phyloP scores from a whole-genome alignment of 2,888 invertebrate genomes.

The Ichneumoninae sp. region DNA sequence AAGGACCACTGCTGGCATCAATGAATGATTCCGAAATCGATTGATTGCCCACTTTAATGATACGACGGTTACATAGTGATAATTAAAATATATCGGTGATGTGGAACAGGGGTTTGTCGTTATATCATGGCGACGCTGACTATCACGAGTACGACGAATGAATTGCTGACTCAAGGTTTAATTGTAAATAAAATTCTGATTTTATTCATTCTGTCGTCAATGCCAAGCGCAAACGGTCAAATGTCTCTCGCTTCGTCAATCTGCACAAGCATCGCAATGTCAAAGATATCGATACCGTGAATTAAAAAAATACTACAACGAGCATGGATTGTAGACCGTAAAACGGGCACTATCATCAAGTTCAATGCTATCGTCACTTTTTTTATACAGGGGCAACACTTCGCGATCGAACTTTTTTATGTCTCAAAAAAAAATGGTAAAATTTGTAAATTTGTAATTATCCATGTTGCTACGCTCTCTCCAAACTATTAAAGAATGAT shows the following conservation, averaged over 20 bases:
- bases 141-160: not conserved
- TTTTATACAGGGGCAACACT: not conserved
- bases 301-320: slow-evolving; percentile 14
- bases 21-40: slow-evolving; percentile 63
- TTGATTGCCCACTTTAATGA: slow-evolving; percentile 23
- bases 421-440: not conserved
- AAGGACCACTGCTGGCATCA: slow-evolving; percentile 62
- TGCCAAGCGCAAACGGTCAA: not conserved
- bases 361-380: slow-evolving; percentile 5
- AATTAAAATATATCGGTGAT: not conserved
- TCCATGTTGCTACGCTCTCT: not conserved
- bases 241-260: not conserved
- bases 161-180: not conserved
- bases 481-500: not conserved
- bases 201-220: slow-evolving; percentile 1
- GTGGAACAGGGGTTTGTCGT: not conserved
- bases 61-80: not conserved
- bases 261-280: not conserved
- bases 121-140: not conserved
- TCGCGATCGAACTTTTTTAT: not conserved
- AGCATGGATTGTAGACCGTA: not conserved
- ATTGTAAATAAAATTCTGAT: slow-evolving; percentile 8
- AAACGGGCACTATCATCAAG: not conserved
- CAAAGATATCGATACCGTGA: not conserved
- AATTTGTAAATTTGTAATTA: not conserved